phyloP scores from a whole-genome alignment of 37 sponge, comb jelly and placozoan species.

The Axinella damicornis region DNA sequence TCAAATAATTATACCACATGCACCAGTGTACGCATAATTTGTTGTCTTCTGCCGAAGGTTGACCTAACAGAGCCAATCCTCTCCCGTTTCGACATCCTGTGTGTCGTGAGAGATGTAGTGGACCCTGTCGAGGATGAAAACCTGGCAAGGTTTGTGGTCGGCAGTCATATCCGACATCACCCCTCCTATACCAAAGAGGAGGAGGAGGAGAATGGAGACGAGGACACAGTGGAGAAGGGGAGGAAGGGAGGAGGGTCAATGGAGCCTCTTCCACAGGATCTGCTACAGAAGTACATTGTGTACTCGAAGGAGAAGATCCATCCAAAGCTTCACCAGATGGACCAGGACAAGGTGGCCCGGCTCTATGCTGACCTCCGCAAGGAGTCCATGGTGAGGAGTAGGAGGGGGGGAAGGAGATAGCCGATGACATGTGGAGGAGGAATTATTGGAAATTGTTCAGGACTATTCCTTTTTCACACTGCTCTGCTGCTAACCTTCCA shows the following conservation, averaged over 20 bases:
- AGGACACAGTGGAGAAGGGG: not conserved
- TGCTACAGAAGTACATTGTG: constrained; percentile 95
- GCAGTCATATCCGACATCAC: constrained; percentile 94
- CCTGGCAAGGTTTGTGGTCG: constrained; percentile 94
- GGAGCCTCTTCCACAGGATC: constrained; percentile 77
- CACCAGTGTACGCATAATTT: no score
- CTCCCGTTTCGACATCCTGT: constrained; percentile 98
- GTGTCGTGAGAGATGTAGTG: constrained; percentile 97
- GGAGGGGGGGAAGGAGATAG: no score
- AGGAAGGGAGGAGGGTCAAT: not conserved
- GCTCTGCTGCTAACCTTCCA: no score
- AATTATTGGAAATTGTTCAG: no score
- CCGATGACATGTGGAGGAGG: no score
- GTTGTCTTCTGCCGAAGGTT: constrained; percentile 54
- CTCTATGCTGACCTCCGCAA: constrained; percentile 94
- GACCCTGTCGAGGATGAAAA: constrained; percentile 99
- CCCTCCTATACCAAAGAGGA: constrained; percentile 39
- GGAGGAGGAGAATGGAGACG: not conserved
- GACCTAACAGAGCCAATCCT: constrained; percentile 98
- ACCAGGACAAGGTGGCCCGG: constrained; percentile 98
- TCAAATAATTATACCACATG: no score
- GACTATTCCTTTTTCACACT: no score
- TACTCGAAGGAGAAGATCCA: constrained; percentile 95
- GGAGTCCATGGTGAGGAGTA: constrained; percentile 89
- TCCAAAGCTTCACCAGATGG: constrained; percentile 95